phyloP scores from a whole-genome alignment of 2,888 invertebrate species.

The Ornithoptera alexandrae region DNA sequence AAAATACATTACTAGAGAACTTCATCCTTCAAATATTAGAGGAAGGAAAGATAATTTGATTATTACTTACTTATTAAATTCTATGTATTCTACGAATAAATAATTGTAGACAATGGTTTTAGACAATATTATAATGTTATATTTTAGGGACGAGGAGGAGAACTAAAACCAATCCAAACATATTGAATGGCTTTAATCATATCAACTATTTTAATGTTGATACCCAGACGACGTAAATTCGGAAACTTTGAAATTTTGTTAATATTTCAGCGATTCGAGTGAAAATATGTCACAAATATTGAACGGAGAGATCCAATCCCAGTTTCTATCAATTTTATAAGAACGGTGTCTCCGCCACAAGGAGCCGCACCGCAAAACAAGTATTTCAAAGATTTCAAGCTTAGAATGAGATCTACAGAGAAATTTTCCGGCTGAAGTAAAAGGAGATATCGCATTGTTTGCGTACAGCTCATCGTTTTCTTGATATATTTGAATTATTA shows the following conservation, averaged over 20 bases:
- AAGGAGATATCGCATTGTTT: background rate
- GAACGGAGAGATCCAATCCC: constrained; percentile 34
- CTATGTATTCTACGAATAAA: no score
- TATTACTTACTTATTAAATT: no score
- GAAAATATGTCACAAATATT: constrained; percentile 39
- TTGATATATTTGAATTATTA: no score
- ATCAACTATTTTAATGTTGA: constrained; percentile 26
- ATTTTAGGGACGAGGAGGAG: no score
- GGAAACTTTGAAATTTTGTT: constrained; percentile 39
- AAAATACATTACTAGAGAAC: no score
- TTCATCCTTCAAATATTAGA: no score
- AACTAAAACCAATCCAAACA: background rate
- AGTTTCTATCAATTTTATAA: constrained; percentile 33
- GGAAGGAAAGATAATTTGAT: no score
- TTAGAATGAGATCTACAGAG: background rate
- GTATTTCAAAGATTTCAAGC: constrained; percentile 32
- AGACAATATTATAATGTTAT: no score
- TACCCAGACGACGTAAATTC: constrained; percentile 34
- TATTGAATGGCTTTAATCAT: constrained; percentile 19
- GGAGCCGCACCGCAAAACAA: constrained; percentile 32
- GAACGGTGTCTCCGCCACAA: constrained; percentile 14
- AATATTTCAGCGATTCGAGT: constrained; percentile 39
- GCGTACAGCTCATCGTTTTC: no score
- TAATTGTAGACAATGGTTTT: no score
- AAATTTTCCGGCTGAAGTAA: background rate